Conservation (phyloP, 1,140 invertebrate species). For the Campoletis sonorensis region DNA sequence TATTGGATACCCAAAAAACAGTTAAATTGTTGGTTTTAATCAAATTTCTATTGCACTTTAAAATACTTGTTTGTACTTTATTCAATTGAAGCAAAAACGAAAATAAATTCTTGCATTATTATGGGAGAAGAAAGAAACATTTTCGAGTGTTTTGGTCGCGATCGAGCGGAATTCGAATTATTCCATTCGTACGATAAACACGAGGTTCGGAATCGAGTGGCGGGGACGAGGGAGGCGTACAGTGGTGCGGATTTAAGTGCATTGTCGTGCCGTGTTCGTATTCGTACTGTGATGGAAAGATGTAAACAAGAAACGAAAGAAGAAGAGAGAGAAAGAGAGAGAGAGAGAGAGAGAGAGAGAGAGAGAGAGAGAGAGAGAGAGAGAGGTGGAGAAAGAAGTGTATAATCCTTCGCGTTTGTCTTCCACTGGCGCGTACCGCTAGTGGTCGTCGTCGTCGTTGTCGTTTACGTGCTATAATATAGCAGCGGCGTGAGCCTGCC, state of each 20-base stretch:
- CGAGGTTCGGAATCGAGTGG: no score
- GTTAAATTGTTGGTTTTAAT: no score
- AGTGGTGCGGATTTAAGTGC: background rate
- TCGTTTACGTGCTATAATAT: conserved; percentile 5
- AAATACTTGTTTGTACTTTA: no score
- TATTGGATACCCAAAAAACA: no score
- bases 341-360: no score
- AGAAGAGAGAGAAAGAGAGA: background rate
- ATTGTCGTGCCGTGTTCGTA: background rate
- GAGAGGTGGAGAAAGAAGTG: no score
- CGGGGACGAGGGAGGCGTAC: no score
- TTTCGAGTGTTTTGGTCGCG: no score
- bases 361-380: background rate
- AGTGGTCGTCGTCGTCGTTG: conserved; percentile 21
- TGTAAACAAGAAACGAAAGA: conserved; percentile 60
- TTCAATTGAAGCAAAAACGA: background rate
- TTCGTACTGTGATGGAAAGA: conserved; percentile 48
- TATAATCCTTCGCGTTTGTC: background rate
- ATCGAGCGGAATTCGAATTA: no score
- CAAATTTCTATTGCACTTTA: no score
- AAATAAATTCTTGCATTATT: background rate
- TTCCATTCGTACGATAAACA: no score
- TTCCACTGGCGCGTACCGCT: background rate
- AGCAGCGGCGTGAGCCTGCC: conserved; percentile 52
- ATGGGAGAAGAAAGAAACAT: no score